phyloP scores from a whole-genome alignment of 2,888 invertebrate species.

The Hydrotaea cyrtoneurina region DNA sequence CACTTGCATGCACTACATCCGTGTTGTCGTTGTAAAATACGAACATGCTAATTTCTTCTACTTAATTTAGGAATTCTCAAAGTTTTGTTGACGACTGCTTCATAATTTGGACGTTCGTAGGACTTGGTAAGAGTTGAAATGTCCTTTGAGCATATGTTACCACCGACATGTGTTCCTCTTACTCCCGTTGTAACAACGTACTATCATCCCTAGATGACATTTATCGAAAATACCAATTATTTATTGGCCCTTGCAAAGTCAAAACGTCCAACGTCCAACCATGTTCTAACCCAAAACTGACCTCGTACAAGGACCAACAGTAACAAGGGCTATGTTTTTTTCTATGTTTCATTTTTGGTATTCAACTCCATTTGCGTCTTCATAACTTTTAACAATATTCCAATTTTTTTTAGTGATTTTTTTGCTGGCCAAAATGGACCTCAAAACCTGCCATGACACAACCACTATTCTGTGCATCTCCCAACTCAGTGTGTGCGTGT shows the following conservation, averaged over 20 bases:
- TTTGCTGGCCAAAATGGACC: slow-evolving; percentile 8
- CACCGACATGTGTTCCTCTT: not conserved
- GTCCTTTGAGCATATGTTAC: no score
- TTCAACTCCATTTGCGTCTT: slow-evolving; percentile 20
- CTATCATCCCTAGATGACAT: not conserved
- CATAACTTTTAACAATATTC: slow-evolving; percentile 19
- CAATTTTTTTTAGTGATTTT: not conserved
- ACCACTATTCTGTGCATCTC: not conserved
- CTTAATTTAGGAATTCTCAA: no score
- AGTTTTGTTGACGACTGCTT: no score
- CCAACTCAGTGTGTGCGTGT: not conserved
- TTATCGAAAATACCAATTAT: not conserved
- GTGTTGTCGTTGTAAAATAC: no score
- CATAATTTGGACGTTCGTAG: no score
- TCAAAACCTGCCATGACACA: not conserved
- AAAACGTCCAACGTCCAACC: not conserved
- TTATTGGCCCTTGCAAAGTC: not conserved
- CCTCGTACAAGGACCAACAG: not conserved
- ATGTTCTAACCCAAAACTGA: not conserved
- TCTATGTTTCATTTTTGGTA: no score
- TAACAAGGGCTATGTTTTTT: not conserved
- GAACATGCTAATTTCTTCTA: no score
- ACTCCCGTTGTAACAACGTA: not conserved
- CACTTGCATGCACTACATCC: no score
- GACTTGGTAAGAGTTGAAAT: no score